These are phyloP conservation scores for Syngnathus acus DNA, from an alignment of 2,797 vertebrate species.

Conservation along the genomic window DNA sequence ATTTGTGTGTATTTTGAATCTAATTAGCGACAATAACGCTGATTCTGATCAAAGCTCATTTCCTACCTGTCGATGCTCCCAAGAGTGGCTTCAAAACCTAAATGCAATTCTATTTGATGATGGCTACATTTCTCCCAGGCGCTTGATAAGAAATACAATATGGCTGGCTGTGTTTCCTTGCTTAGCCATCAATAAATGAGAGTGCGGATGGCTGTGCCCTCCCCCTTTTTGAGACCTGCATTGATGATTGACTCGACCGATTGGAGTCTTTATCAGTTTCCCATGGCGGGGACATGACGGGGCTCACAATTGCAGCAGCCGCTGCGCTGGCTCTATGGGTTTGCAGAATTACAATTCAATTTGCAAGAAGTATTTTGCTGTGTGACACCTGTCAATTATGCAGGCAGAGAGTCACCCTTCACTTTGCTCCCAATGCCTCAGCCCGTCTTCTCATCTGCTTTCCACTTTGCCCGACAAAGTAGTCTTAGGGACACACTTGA, in stretches of 20 bases:
- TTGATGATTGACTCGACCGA: slow-evolving; percentile 36
- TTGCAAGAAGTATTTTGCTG: slow-evolving; percentile 6
- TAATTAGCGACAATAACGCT: too few species aligned
- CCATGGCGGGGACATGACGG: slow-evolving; percentile 33
- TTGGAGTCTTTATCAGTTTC: slow-evolving; percentile 42
- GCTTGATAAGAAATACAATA: neutral
- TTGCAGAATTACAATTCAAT: slow-evolving; percentile 46
- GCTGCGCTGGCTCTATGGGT: slow-evolving; percentile 41
- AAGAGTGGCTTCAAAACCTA: neutral
- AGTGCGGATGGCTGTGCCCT: slow-evolving; percentile 11
- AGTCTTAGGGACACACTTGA: too few species aligned
- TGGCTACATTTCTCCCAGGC: neutral
- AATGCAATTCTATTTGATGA: neutral
- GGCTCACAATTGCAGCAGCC: slow-evolving; percentile 24
- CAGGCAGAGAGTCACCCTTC: slow-evolving; percentile 28
- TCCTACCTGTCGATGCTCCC: neutral
- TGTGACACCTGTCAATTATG: slow-evolving; percentile 51
- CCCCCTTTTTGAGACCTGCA: slow-evolving; percentile 1
- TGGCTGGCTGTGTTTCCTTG: slow-evolving; percentile 10
- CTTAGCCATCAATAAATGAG: slow-evolving; percentile 34
- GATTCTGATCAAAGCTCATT: neutral
- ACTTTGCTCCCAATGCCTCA: slow-evolving; percentile 25
- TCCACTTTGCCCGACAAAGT: neutral
- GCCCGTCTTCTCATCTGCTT: slow-evolving; percentile 9
- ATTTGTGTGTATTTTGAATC: too few species aligned